Evolutionary conservation across 2,888 invertebrate species (phyloP), one percentile per base, ranked within the genome.

Genomic region (Diadegma fenestrale): DNA sequence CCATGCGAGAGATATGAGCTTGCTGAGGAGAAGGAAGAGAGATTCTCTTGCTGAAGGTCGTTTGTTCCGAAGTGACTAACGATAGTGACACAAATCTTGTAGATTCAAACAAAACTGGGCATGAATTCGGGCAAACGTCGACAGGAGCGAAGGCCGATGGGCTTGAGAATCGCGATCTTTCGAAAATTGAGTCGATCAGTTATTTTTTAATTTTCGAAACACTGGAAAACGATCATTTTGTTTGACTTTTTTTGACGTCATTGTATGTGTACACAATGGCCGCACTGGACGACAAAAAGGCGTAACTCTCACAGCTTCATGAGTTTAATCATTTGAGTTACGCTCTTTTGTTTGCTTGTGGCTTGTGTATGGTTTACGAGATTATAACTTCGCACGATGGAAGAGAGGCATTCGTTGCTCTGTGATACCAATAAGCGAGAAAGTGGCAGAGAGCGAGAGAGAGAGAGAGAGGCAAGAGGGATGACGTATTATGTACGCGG

Each of bases 41-140:
- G 30, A 45, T 43, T 26, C 51, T 80, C 77, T 82, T 72, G 80
- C 72, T 66, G 10, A 41, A 48, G 81, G 73, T 8, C 37, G 1
- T 51, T 76, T 81, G 37, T 80, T 30, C 26, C 43, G 48, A 58
- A 41, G 61, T 82, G 80, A 85, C 66, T 76, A 76, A 80, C 80
- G 79, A 75, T 75, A 48, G 72, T 66, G 80, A 82, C 79, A 66
- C 48, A 75, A 75, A 30, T 75, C 75, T 64, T 37, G 75, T n/a
- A 54, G 81, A 63, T 51, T 69, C 79, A 76, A 76, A 75, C 64
- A 73, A 58, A 69, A 48, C 66, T 63, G 71, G 41, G 22, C 19
- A 63, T 22, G 37, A 30, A 37, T 7, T 37, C 37, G 10, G 37
- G 37, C 37, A 37, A 37, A 37, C 37, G 37, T 33, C 33, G 10